These are phyloP conservation scores for Trinectes maculatus DNA, from an alignment of 2,113 vertebrate genomes.

Conservation along the genomic window DNA sequence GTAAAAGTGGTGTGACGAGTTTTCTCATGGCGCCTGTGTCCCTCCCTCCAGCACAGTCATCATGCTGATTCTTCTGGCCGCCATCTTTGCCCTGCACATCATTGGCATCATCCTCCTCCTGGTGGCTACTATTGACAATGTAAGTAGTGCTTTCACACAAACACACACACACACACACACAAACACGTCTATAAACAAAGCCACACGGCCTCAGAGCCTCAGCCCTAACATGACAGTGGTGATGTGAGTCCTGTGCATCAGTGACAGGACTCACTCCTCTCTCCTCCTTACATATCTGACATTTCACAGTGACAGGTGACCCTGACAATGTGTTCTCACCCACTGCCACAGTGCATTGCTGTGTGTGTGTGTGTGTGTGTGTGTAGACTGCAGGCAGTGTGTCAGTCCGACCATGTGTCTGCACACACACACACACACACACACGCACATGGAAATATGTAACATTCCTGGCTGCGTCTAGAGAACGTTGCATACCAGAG, in stretches of 20 bases:
- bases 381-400: background rate
- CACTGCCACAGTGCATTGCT: background rate
- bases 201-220: background rate
- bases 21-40: constrained; percentile 24
- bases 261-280: background rate
- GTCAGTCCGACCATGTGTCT: background rate
- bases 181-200: background rate
- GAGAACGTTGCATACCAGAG: background rate
- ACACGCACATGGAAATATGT: constrained; percentile 2
- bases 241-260: no score
- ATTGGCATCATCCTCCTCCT: constrained; percentile 68
- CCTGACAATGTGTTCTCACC: background rate
- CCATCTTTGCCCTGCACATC: constrained; percentile 76
- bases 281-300: constrained; percentile 43
- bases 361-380: background rate
- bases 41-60: constrained; percentile 55
- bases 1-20: constrained; percentile 41
- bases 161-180: background rate
- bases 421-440: background rate
- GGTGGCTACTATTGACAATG: constrained; percentile 77
- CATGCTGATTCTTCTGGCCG: constrained; percentile 80
- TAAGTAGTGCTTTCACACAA: constrained; percentile 41
- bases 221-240: no score
- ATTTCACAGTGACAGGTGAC: constrained; percentile 30
- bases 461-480: constrained; percentile 5